Percentiles rank a stretch among this genome's conserved stretches.
phyloP scores from a whole-genome alignment of 2,113 vertebrate genomes.

The Urocolius indicus region DNA sequence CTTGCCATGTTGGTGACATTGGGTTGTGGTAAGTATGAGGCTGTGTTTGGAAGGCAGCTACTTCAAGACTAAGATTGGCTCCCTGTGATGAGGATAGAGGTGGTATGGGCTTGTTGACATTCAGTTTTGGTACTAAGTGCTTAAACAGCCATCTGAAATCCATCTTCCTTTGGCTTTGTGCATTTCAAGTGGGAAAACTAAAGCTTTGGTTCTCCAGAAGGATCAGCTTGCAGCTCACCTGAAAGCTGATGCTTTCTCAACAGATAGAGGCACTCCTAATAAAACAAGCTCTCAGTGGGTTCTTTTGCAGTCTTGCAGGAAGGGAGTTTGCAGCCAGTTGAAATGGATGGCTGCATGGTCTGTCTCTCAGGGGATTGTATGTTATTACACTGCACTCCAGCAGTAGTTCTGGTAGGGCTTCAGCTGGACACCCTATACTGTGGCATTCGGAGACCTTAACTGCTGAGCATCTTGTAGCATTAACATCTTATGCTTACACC shows the following conservation, averaged over 20 bases:
- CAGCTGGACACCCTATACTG: background rate
- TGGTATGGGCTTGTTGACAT: accelerated
- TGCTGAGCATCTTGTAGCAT: background rate
- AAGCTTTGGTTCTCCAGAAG: background rate
- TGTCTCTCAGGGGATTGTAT: background rate
- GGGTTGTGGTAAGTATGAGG: background rate
- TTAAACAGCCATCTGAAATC: background rate
- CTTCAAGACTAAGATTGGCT: background rate
- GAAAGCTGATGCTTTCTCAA: background rate
- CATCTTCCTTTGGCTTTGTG: background rate
- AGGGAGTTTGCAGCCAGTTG: background rate
- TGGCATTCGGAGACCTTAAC: background rate
- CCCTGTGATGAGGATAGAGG: background rate
- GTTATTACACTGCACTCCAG: background rate
- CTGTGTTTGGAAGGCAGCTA: background rate
- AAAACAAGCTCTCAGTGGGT: background rate
- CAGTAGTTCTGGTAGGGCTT: background rate
- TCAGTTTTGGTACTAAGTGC: background rate
- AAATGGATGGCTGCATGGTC: background rate
- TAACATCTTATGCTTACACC: background rate
- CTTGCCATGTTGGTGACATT: accelerated
- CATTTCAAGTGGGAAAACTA: background rate
- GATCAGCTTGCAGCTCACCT: background rate
- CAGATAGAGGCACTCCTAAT: background rate
- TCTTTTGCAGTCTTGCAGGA: background rate